A percentile compares a stretch with the other conserved stretches of the same genome.
phyloP scores from a whole-genome alignment of 2,113 vertebrate species.

The human (Homo sapiens) region DNA sequence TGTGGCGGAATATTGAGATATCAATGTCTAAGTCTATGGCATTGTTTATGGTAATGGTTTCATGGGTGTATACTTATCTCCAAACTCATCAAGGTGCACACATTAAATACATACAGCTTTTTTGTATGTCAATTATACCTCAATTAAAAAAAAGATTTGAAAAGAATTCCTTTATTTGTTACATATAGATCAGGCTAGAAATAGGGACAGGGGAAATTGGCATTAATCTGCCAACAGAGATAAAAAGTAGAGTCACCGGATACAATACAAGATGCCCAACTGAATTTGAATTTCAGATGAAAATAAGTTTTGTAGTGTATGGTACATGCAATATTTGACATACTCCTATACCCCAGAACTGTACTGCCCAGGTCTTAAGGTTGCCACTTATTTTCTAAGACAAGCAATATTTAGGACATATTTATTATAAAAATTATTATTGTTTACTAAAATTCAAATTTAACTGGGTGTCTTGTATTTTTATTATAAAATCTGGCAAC shows the following conservation, averaged over 20 bases:
- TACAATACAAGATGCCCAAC: not conserved
- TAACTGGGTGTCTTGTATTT: not conserved
- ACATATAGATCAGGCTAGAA: not conserved
- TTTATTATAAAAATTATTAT: not conserved
- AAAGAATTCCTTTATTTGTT: not conserved
- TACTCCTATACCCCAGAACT: not conserved
- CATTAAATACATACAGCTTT: not conserved
- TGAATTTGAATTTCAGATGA: conserved; percentile 19
- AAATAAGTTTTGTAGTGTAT: not conserved
- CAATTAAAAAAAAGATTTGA: not conserved
- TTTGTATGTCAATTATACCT: not conserved
- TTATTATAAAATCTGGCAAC: not conserved
- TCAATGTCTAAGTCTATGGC: not conserved
- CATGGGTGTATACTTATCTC: not conserved
- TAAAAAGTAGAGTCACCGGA: not conserved
- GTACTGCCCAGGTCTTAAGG: not conserved
- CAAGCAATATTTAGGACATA: not conserved
- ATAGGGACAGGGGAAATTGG: not conserved
- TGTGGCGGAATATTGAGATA: not conserved
- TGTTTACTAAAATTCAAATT: not conserved
- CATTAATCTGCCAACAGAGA: not conserved
- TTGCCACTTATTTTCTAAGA: not conserved
- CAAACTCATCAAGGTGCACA: not conserved
- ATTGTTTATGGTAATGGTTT: not conserved
- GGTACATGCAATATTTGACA: not conserved